Percentiles rank a stretch among this genome's conserved stretches.
These are phyloP conservation scores for Phasianus colchicus DNA, from an alignment of 2,113 vertebrate species.

Conservation along the genomic window DNA sequence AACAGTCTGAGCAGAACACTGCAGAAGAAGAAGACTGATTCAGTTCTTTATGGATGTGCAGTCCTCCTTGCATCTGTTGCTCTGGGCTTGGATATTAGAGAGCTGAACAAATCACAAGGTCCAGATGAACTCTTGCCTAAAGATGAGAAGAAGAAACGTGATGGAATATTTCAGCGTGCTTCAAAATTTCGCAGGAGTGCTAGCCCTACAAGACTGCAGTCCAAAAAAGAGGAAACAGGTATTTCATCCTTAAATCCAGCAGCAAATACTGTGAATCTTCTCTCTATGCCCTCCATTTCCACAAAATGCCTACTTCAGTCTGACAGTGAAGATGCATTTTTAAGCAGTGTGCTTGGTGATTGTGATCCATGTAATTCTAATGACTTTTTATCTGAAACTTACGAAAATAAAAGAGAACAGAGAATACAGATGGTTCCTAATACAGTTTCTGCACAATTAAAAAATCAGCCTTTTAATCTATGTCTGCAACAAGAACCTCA, in stretches of 20 bases:
- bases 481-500: constrained; percentile 6
- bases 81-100: constrained; percentile 88
- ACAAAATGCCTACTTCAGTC: constrained; percentile 86
- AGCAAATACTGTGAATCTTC: constrained; percentile 75
- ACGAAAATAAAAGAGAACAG: neutral
- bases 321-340: constrained; percentile 61
- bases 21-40: constrained; percentile 84
- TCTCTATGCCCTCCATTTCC: constrained; percentile 89
- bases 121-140: constrained; percentile 76
- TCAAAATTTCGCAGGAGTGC: constrained; percentile 85
- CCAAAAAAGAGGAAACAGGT: constrained; percentile 77
- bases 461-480: constrained; percentile 6
- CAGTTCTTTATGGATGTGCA: constrained; percentile 85
- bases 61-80: constrained; percentile 87
- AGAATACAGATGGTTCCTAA: neutral
- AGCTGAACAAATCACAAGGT: constrained; percentile 74
- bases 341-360: neutral
- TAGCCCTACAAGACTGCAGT: constrained; percentile 74
- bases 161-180: constrained; percentile 86
- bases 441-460: neutral
- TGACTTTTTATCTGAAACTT: neutral
- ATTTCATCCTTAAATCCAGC: constrained; percentile 18
- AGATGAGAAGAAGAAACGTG: constrained; percentile 88
- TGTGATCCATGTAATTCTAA: neutral
- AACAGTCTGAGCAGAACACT: constrained; percentile 82